Evolutionary conservation across 2,797 vertebrate genomes (phyloP), one percentile per base, ranked within the genome.

Genomic region (Syndactyla subalaris): DNA sequence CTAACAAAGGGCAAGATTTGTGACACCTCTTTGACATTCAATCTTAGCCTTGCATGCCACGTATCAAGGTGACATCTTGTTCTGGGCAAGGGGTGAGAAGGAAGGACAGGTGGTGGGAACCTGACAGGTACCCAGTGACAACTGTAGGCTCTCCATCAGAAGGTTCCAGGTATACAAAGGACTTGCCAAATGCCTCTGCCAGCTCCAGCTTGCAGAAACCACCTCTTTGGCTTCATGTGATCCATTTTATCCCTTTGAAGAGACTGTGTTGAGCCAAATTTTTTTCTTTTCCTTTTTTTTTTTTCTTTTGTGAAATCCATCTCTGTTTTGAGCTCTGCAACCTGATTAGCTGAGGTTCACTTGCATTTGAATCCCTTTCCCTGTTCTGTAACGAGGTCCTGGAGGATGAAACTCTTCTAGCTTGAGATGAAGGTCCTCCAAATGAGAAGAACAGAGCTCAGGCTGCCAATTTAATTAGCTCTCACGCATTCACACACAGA

Each of bases 381-480:
- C 21, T 78, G 54, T 63, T 61, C 39, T 71, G 57, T 76, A 57
- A 67, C 0, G 1, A 86, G 43, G 51, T 86, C 46, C 51, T 75
- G 68, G 58, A 95, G 66, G 70, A 78, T 68, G 88, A 93, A 84
- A 41, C 80, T 84, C 83, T 65, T 58, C 70, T 93, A 75, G 46
- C 58, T 84, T 24, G n/a, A 92, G 92, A 90, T 26, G 63, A 86
- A 94, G 79, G 83, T 86, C 83, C 90, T 94, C 70, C 66, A 95
- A 45, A 90, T 66, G 66, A 95, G 92, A 75, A 86, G 66, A 73
- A 62, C 46, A 78, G 62, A 86, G 83, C 36, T 62, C 61, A 29
- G 59, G 85, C 71, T 94, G 94, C 89, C 73, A 94, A 66, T 82
- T 96, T 88, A 90, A 95, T 95, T 93, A 94, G 58, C 55, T 81